Percentiles rank a stretch among this genome's conserved stretches.
Evolutionary conservation across 2,888 invertebrate genomes (phyloP).

Genomic region (Platerodrilus igneus): DNA sequence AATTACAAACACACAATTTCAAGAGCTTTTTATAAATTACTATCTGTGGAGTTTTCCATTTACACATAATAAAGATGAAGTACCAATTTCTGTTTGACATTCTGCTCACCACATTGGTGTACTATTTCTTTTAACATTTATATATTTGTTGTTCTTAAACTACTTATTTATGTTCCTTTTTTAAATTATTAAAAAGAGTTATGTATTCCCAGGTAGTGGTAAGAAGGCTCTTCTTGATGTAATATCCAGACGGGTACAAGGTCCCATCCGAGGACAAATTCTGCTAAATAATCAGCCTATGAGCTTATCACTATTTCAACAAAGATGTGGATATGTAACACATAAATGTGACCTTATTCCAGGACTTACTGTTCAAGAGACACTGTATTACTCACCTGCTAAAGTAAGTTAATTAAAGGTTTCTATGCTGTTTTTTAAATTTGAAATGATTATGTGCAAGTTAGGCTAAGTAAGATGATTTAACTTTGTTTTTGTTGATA

Average conservation of each 20-base stretch:
- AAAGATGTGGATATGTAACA: conserved; percentile 83
- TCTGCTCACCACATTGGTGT: too few species aligned
- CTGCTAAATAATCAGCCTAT: conserved; percentile 82
- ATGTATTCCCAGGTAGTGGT: conserved; percentile 94
- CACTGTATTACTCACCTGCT: conserved; percentile 72
- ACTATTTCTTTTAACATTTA: too few species aligned
- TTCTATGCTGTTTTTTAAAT: neutral
- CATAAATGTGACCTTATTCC: conserved; percentile 81
- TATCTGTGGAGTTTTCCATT: too few species aligned
- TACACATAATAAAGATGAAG: too few species aligned
- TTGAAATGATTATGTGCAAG: too few species aligned
- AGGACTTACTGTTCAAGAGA: conserved; percentile 84
- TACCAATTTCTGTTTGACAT: too few species aligned
- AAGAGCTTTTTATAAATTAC: too few species aligned
- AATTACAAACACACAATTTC: too few species aligned
- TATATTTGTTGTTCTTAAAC: neutral
- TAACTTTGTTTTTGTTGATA: neutral
- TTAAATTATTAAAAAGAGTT: too few species aligned
- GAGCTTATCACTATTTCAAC: conserved; percentile 75
- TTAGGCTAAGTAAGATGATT: neutral
- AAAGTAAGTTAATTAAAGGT: conserved; percentile 52
- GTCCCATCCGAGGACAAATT: conserved; percentile 83
- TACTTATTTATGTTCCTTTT: neutral
- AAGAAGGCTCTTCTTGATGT: conserved; percentile 93
- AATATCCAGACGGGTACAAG: conserved; percentile 74